These are phyloP conservation scores for Elymnias hypermnestra DNA, from an alignment of 1,140 invertebrate genomes.

Conservation along the genomic window DNA sequence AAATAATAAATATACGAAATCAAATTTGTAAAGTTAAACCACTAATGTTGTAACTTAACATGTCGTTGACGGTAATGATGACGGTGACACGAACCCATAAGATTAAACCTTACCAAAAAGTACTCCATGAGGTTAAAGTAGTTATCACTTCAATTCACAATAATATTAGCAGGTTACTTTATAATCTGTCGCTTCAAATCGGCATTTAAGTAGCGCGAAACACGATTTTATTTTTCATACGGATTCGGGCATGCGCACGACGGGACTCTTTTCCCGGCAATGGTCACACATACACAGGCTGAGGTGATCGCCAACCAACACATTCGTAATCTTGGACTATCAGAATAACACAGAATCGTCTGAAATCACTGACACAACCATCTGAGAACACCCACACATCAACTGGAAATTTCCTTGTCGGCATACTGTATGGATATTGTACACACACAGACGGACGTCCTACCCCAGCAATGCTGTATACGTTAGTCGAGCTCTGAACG, in stretches of 20 bases:
- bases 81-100: no score
- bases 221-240: slow-evolving; percentile 41
- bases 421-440: slow-evolving; percentile 22
- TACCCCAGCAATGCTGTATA: slow-evolving; percentile 42
- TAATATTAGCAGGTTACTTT: slow-evolving; percentile 8
- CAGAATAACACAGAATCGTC: slow-evolving; percentile 34
- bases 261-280: slow-evolving; percentile 31
- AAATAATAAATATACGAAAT: no score
- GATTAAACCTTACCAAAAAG: no score
- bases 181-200: slow-evolving; percentile 36
- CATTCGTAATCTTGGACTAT: slow-evolving; percentile 32
- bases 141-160: slow-evolving; percentile 1
- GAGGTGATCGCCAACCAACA: slow-evolving; percentile 43
- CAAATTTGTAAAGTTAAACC: no score
- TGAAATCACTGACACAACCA: slow-evolving; percentile 47
- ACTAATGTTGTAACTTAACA: no score
- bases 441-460: slow-evolving; percentile 35
- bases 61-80: no score
- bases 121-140: no score
- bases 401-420: slow-evolving; percentile 17
- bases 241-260: slow-evolving; percentile 40
- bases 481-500: slow-evolving; percentile 39
- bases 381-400: slow-evolving; percentile 42
- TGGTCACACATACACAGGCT: slow-evolving; percentile 25
- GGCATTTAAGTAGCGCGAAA: slow-evolving; percentile 52